phyloP scores from a whole-genome alignment of 2,888 invertebrate genomes.

The Steinernema carpocapsae region DNA sequence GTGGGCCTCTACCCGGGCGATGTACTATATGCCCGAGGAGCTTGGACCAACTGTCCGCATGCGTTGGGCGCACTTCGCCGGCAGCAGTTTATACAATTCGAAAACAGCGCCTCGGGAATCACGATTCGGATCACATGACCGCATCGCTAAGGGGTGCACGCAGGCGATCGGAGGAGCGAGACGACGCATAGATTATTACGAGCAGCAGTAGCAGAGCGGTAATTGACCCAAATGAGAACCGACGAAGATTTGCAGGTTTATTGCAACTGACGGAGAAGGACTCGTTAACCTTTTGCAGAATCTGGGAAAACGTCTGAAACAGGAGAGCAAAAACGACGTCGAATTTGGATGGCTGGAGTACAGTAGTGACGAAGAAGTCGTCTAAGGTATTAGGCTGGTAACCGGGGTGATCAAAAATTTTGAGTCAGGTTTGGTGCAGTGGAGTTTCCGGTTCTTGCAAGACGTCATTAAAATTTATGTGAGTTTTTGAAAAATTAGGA shows the following conservation, averaged over 20 bases:
- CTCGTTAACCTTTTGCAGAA: constrained; percentile 26
- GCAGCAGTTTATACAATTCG: constrained; percentile 23
- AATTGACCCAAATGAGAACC: constrained; percentile 34
- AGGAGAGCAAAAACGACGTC: not conserved
- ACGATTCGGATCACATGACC: constrained; percentile 10
- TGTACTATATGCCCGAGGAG: not conserved
- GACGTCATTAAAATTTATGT: constrained; percentile 25
- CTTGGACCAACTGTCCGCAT: constrained; percentile 28
- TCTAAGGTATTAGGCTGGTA: not conserved
- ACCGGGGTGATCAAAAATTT: not conserved
- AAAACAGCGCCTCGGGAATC: constrained; percentile 6
- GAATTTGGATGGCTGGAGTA: not conserved
- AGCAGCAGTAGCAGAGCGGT: not conserved
- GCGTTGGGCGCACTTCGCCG: constrained; percentile 8
- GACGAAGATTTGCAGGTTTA: constrained; percentile 4
- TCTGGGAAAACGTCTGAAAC: not conserved
- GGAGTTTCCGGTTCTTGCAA: constrained; percentile 26
- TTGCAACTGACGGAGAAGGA: constrained; percentile 20
- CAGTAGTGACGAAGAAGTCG: not conserved
- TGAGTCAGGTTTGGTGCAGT: constrained; percentile 14
- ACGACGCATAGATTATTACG: constrained; percentile 31
- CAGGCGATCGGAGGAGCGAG: constrained; percentile 14
- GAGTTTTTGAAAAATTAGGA: not conserved
- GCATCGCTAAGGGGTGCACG: not conserved
- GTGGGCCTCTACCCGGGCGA: not conserved